Evolutionary conservation across 2,888 invertebrate species (phyloP).

Genomic region (Cosmia pyralina): DNA sequence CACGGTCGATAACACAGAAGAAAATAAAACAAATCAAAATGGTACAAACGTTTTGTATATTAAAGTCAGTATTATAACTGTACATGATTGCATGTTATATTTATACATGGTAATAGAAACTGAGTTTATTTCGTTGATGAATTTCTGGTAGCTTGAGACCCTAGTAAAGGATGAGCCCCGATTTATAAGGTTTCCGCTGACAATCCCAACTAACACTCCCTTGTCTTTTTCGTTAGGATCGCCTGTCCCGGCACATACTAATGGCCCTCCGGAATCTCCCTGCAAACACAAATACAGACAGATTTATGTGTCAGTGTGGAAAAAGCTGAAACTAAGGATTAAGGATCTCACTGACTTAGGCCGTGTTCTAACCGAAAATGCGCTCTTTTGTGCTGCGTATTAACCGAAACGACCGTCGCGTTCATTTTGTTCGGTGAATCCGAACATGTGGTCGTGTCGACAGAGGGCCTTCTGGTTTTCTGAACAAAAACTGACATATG

Average conservation of each 20-base stretch:
- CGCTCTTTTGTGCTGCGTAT: background rate
- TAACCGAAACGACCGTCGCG: background rate
- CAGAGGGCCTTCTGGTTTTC: background rate
- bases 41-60: constrained; percentile 39
- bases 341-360: background rate
- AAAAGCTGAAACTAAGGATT: background rate
- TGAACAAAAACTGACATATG: background rate
- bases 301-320: background rate
- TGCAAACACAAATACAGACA: constrained; percentile 49
- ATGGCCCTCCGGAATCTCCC: constrained; percentile 84
- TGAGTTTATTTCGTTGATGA: constrained; percentile 34
- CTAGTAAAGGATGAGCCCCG: constrained; percentile 69
- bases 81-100: constrained; percentile 4
- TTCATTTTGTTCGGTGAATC: background rate
- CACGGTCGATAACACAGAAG: background rate
- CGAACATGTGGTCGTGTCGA: background rate
- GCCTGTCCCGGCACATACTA: constrained; percentile 73
- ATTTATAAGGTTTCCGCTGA: constrained; percentile 46
- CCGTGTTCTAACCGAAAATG: background rate
- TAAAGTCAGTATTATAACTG: constrained; percentile 11
- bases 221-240: constrained; percentile 68
- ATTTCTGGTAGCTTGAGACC: constrained; percentile 61
- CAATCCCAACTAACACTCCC: constrained; percentile 74
- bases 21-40: constrained; percentile 46
- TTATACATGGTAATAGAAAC: constrained; percentile 7